Conservation (phyloP, 2,113 vertebrate species). For the Paracanthobrama guichenoti region DNA sequence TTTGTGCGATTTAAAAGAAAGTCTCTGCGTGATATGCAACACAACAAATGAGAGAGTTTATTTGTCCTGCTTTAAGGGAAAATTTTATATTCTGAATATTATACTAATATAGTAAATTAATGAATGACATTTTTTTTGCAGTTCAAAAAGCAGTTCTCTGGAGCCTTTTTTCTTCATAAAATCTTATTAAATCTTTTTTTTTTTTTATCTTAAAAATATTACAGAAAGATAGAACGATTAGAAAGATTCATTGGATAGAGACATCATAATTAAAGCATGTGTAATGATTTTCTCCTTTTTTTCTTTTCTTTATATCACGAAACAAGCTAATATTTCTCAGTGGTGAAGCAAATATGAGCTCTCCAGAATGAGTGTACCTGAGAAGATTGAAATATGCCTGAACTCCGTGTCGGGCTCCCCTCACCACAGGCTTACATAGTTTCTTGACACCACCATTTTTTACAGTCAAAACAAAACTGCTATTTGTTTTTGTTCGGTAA, state of each 20-base stretch:
- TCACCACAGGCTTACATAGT: slow-evolving; percentile 58
- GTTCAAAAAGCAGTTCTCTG: neutral
- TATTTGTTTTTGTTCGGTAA: slow-evolving; percentile 66
- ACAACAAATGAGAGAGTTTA: neutral
- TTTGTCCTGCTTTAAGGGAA: neutral
- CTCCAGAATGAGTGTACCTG: slow-evolving; percentile 28
- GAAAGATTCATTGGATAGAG: neutral
- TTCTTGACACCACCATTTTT: slow-evolving; percentile 62
- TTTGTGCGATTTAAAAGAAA: neutral
- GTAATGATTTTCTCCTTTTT: neutral
- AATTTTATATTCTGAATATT: neutral
- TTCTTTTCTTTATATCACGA: neutral
- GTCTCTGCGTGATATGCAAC: neutral
- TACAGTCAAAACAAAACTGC: slow-evolving; percentile 64
- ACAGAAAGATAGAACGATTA: no score
- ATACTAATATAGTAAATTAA: neutral
- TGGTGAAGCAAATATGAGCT: slow-evolving; percentile 24
- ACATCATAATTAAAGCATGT: neutral
- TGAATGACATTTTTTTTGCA: neutral
- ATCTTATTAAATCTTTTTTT: neutral
- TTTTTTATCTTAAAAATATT: neutral
- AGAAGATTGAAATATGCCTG: slow-evolving; percentile 52
- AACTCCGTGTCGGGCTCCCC: slow-evolving; percentile 41
- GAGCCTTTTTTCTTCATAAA: neutral
- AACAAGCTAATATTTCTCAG: slow-evolving; percentile 30